Percentiles rank a stretch among this genome's conserved stretches.
phyloP scores from a whole-genome alignment of 2,797 vertebrate genomes.

The Podarcis siculus region DNA sequence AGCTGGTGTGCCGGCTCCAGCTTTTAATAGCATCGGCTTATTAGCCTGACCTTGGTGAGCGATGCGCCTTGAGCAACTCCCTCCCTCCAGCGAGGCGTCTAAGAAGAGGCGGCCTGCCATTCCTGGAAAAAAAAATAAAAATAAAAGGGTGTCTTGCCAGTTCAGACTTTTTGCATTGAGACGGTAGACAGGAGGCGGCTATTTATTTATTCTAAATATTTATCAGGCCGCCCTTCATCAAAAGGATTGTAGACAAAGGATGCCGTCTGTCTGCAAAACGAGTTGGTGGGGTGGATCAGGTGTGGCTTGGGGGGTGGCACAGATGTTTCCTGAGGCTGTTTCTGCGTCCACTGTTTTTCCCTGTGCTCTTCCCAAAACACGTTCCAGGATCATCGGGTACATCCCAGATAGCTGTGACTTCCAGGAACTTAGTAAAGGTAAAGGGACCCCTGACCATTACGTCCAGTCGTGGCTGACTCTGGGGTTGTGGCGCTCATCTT shows the following conservation, averaged over 20 bases:
- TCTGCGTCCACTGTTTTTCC: no score
- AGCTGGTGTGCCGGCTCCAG: rapidly evolving
- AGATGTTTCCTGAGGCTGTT: no score
- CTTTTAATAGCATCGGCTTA: neutral
- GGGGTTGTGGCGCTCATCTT: no score
- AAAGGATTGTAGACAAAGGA: neutral
- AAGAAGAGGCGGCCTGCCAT: neutral
- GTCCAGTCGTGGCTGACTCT: no score
- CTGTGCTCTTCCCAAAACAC: no score
- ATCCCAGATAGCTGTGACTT: no score
- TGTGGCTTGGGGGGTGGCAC: neutral
- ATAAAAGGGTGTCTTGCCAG: neutral
- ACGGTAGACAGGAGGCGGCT: neutral
- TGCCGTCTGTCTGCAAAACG: neutral
- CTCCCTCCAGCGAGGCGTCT: neutral
- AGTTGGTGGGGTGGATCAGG: neutral
- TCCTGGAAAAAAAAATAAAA: neutral
- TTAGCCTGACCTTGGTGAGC: neutral
- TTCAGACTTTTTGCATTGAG: no score
- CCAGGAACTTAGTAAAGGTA: no score
- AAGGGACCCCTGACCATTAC: no score
- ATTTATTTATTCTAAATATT: no score
- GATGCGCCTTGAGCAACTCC: neutral
- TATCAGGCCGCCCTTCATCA: no score
- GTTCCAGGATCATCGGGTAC: no score